These are phyloP conservation scores for Odontamblyopus rebecca DNA, from an alignment of 2,797 vertebrate species.

Conservation along the genomic window DNA sequence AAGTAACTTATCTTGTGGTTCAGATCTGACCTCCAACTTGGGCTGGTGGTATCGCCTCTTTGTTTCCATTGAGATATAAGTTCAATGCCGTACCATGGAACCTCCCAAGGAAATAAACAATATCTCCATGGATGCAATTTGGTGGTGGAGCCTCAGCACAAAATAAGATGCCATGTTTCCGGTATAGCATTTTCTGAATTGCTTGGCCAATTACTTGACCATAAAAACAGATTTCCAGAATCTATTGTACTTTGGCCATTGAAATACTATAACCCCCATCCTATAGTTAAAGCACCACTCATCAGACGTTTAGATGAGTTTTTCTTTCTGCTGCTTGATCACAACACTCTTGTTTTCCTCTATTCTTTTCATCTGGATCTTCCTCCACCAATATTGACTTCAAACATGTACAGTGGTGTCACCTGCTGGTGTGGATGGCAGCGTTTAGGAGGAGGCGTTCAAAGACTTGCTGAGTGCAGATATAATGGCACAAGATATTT, in stretches of 20 bases:
- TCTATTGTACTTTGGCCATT: not conserved
- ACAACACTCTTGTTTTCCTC: not conserved
- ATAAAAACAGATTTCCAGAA: too few species aligned
- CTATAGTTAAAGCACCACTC: not conserved
- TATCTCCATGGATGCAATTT: too few species aligned
- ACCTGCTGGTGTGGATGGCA: slow-evolving; percentile 69
- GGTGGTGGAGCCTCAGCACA: too few species aligned
- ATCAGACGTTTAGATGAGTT: not conserved
- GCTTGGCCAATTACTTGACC: too few species aligned
- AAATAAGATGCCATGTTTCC: too few species aligned
- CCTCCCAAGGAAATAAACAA: too few species aligned
- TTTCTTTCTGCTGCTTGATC: not conserved
- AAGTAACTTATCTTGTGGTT: too few species aligned
- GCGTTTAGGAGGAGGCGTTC: slow-evolving; percentile 71
- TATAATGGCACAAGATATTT: slow-evolving; percentile 73
- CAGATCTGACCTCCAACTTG: too few species aligned
- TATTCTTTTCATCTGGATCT: slow-evolving; percentile 35
- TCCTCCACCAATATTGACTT: slow-evolving; percentile 27
- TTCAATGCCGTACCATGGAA: too few species aligned
- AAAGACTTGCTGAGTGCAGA: slow-evolving; percentile 76
- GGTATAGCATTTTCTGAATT: too few species aligned
- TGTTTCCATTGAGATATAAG: too few species aligned
- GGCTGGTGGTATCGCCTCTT: too few species aligned
- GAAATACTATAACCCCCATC: not conserved
- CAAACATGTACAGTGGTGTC: slow-evolving; percentile 52